Conservation (phyloP, 2,888 invertebrate genomes). For the Heteromurus nitidus region DNA sequence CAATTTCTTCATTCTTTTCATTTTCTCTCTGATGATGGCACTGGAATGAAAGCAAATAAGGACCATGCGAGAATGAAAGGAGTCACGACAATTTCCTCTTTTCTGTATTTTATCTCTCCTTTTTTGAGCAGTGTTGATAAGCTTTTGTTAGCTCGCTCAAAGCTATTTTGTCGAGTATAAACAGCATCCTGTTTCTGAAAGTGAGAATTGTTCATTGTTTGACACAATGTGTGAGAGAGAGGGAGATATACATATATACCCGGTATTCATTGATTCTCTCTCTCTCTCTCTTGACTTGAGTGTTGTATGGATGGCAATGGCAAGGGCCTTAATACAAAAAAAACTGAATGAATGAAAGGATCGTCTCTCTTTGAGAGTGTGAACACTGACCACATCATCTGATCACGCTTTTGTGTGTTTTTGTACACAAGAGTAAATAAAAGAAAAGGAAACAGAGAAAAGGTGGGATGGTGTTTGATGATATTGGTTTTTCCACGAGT, state of each 20-base stretch:
- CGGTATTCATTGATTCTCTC: not conserved
- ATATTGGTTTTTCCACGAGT: conserved; percentile 31
- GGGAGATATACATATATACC: too few relatives aligned
- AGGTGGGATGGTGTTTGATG: conserved; percentile 48
- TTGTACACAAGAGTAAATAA: conserved; percentile 29
- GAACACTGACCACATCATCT: conserved; percentile 8
- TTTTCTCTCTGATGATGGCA: not conserved
- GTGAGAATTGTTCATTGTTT: conserved; percentile 21
- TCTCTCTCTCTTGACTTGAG: not conserved
- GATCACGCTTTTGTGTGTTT: conserved; percentile 11
- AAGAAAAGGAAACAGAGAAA: conserved; percentile 25
- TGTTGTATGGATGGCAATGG: not conserved
- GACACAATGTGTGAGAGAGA: not conserved
- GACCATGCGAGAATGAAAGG: not conserved
- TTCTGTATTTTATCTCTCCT: conserved; percentile 17
- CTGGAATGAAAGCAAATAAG: conserved; percentile 20
- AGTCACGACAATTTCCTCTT: conserved; percentile 27
- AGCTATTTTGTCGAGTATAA: conserved; percentile 2
- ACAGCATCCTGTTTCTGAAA: too few relatives aligned
- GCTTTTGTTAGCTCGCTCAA: conserved; percentile 14
- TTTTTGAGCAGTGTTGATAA: not conserved
- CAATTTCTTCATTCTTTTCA: too few relatives aligned
- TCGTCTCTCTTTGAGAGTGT: too few relatives aligned
- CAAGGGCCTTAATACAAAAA: too few relatives aligned
- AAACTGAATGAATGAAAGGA: too few relatives aligned